Evolutionary conservation across 2,888 invertebrate genomes (phyloP).

Genomic region (Protula sp.): DNA sequence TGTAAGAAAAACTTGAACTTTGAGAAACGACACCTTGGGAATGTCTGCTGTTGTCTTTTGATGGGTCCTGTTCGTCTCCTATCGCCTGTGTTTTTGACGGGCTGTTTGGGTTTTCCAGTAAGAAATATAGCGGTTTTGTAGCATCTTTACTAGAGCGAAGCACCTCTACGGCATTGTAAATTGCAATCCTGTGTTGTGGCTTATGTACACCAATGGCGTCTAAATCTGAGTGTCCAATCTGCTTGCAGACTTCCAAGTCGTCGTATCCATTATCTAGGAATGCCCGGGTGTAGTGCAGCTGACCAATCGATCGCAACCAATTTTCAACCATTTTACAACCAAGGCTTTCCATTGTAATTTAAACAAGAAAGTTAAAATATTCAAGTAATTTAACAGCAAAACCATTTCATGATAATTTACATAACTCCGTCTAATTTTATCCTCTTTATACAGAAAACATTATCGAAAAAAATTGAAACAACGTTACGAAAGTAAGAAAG

Average conservation of each 20-base stretch:
- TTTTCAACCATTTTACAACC: slow-evolving; percentile 74
- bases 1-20: no score
- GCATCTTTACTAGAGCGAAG: not conserved
- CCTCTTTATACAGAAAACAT: no score
- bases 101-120: slow-evolving; percentile 1
- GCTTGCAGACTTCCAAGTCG: slow-evolving; percentile 93
- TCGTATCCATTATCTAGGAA: slow-evolving; percentile 96
- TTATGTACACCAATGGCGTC: slow-evolving; percentile 91
- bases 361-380: no score
- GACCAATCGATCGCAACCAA: slow-evolving; percentile 80
- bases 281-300: slow-evolving; percentile 85
- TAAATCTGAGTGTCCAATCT: slow-evolving; percentile 89
- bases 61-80: not conserved
- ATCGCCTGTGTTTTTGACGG: no score
- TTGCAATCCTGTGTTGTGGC: slow-evolving; percentile 72
- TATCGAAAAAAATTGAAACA: no score
- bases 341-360: no score
- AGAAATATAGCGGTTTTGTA: not conserved
- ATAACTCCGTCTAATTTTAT: no score
- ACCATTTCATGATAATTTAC: no score
- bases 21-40: no score
- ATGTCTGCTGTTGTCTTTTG: not conserved
- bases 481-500: no score
- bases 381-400: no score
- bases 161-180: slow-evolving; percentile 55